These are phyloP conservation scores for Mellivora capensis DNA, from an alignment of 2,113 vertebrate genomes.

Conservation along the genomic window DNA sequence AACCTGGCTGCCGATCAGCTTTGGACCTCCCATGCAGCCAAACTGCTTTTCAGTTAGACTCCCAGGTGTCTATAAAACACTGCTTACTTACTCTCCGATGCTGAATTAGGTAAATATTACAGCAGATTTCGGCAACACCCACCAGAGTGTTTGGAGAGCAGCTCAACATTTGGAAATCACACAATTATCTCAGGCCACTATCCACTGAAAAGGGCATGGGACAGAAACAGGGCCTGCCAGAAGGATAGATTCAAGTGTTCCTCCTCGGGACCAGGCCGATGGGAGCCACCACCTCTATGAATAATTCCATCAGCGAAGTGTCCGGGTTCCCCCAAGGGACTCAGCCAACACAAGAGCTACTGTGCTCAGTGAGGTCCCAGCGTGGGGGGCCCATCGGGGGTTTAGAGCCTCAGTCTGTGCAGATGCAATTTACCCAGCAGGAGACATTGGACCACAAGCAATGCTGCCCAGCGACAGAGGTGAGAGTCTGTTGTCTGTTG, in stretches of 20 bases:
- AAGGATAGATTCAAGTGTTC: rapidly evolving
- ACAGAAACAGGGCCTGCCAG: background rate
- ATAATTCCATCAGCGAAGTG: background rate
- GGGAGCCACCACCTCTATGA: background rate
- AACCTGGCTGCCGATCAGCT: background rate
- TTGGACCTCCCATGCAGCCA: background rate
- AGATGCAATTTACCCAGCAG: background rate
- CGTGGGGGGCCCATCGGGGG: background rate
- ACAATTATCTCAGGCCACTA: rapidly evolving
- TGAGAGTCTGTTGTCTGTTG: background rate
- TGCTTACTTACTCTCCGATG: background rate
- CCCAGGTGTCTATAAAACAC: background rate
- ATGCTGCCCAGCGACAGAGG: background rate
- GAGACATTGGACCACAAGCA: background rate
- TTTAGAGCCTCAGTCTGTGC: background rate
- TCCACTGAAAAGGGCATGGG: background rate
- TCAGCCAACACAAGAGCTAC: background rate
- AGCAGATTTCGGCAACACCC: background rate
- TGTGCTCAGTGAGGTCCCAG: too few relatives aligned
- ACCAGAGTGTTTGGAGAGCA: background rate
- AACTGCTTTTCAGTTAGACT: background rate
- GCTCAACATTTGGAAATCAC: background rate
- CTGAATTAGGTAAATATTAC: rapidly evolving
- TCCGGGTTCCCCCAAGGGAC: background rate
- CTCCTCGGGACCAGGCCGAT: background rate